These are phyloP conservation scores for Halcyon chelicuti DNA, from an alignment of 2,797 vertebrate genomes.

Conservation along the genomic window DNA sequence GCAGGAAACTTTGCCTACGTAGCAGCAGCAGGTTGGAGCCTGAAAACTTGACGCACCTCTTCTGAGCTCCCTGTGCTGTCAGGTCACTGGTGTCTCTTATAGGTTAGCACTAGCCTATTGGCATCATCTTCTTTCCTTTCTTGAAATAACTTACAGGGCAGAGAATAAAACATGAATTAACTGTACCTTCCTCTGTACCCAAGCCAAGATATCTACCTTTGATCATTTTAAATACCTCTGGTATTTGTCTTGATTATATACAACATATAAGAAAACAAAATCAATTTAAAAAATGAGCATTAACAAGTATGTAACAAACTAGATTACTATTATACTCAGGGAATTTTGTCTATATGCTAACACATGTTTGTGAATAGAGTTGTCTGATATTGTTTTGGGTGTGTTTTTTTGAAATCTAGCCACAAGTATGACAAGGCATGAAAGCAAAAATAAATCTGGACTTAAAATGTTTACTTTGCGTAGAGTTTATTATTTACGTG, in stretches of 20 bases:
- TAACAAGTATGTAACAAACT: not conserved
- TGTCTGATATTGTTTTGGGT: not conserved
- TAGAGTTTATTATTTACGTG: not conserved
- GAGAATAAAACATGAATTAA: not conserved
- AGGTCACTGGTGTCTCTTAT: not conserved
- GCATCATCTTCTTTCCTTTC: not conserved
- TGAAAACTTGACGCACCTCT: not conserved
- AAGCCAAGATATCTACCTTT: not conserved
- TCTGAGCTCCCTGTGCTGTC: not conserved
- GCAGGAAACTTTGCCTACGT: not conserved
- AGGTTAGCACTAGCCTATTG: accelerated
- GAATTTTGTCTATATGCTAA: not conserved
- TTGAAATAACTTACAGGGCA: not conserved
- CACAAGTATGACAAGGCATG: not conserved
- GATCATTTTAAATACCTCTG: not conserved
- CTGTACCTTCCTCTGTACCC: not conserved
- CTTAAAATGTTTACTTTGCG: not conserved
- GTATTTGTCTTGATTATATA: not conserved
- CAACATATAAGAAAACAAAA: not conserved
- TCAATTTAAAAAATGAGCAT: accelerated
- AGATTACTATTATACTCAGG: not conserved
- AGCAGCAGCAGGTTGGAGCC: not conserved
- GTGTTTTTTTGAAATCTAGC: not conserved
- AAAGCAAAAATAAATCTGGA: not conserved
- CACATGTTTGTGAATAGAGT: not conserved